Percentiles rank a stretch among this genome's conserved stretches.
phyloP scores from a whole-genome alignment of 2,797 vertebrate genomes.

The Lepus oiostolus region DNA sequence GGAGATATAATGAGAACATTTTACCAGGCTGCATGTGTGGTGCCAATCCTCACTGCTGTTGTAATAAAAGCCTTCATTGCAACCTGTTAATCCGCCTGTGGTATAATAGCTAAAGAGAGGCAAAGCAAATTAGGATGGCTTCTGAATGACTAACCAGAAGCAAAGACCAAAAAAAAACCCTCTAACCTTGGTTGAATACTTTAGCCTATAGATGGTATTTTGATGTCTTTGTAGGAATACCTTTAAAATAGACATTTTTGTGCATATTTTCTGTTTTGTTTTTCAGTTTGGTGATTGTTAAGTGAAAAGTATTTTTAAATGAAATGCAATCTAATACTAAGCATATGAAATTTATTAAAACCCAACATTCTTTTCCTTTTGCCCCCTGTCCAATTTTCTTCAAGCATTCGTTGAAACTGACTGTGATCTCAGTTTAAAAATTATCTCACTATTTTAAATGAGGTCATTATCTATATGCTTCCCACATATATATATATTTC shows the following conservation, averaged over 20 bases:
- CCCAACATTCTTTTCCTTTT: conserved; percentile 57
- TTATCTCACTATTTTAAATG: conserved; percentile 17
- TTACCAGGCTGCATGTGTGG: background rate
- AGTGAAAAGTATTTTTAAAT: conserved; percentile 60
- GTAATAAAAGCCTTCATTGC: background rate
- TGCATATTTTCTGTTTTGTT: conserved; percentile 35
- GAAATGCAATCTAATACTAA: background rate
- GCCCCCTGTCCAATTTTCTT: conserved; percentile 49
- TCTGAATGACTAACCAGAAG: conserved; percentile 15
- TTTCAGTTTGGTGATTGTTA: conserved; percentile 50
- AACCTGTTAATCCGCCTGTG: background rate
- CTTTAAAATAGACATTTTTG: conserved; percentile 37
- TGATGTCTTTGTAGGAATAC: conserved; percentile 23
- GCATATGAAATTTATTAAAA: conserved; percentile 13
- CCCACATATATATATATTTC: conserved; percentile 38
- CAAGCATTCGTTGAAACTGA: conserved; percentile 39
- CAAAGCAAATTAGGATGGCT: background rate
- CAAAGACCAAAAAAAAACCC: background rate
- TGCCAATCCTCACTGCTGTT: background rate
- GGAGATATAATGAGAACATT: background rate
- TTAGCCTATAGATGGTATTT: background rate
- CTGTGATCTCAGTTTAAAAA: background rate
- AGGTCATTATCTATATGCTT: conserved; percentile 59
- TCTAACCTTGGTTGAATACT: background rate
- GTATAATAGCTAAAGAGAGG: background rate